Conservation (phyloP, 2,797 vertebrate genomes). For the Melopsittacus undulatus region DNA sequence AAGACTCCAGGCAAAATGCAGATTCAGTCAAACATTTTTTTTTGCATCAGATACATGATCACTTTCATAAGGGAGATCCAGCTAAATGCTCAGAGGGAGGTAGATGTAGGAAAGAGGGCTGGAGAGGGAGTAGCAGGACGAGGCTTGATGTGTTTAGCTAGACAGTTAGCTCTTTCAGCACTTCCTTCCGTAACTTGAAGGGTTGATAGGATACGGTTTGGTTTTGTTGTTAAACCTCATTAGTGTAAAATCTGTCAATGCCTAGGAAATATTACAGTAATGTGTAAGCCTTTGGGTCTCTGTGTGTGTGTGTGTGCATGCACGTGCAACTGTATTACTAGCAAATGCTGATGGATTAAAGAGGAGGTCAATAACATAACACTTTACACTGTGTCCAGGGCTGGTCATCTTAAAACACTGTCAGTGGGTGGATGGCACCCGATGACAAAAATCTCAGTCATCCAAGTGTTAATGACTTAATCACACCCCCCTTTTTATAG, state of each 20-base stretch:
- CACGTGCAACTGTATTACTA: background rate
- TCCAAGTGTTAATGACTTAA: background rate
- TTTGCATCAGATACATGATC: conserved; percentile 13
- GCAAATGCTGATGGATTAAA: background rate
- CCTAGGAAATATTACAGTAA: background rate
- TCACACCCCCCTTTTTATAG: background rate
- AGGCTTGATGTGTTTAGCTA: background rate
- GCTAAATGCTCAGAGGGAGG: background rate
- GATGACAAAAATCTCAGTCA: background rate
- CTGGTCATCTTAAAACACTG: background rate
- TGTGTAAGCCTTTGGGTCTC: background rate
- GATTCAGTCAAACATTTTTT: conserved; percentile 35
- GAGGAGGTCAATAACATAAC: background rate
- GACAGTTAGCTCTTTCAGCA: conserved; percentile 20
- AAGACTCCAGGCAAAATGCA: background rate
- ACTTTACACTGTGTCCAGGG: background rate
- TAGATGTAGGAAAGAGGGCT: background rate
- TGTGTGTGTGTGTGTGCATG: background rate
- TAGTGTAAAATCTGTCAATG: conserved; percentile 5
- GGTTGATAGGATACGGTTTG: background rate
- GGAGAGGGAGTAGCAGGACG: background rate
- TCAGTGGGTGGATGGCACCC: background rate
- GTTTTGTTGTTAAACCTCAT: conserved; percentile 17
- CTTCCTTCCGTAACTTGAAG: background rate
- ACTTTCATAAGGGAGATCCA: conserved; percentile 11